These are phyloP conservation scores for Apostichopus leukothele DNA, from an alignment of 53 echinoderm and acorn worm species.

Conservation along the genomic window DNA sequence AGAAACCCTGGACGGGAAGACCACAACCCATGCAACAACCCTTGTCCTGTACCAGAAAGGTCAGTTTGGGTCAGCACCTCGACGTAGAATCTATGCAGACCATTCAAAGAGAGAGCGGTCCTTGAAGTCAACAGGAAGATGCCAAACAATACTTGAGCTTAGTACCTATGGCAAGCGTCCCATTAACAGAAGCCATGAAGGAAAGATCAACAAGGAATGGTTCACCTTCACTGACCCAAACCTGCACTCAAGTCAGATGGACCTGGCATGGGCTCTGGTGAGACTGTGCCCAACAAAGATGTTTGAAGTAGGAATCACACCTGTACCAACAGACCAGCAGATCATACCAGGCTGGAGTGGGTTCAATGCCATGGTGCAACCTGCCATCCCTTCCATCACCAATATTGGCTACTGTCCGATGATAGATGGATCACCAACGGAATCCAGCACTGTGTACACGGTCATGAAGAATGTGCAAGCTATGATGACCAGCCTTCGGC, in stretches of 20 bases:
- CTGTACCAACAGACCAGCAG: not conserved
- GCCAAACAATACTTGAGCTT: conserved; percentile 20
- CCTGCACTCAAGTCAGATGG: conserved; percentile 12
- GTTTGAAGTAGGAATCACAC: conserved; percentile 17
- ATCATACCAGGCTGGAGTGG: conserved; percentile 32
- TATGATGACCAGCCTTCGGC: conserved; percentile 47
- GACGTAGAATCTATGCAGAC: conserved; percentile 8
- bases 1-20: conserved; percentile 52
- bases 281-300: conserved; percentile 36
- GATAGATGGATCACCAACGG: conserved; percentile 46
- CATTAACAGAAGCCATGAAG: not conserved
- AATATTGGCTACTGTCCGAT: conserved; percentile 48
- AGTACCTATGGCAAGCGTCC: conserved; percentile 19
- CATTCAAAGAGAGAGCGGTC: conserved; percentile 36
- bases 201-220: conserved; percentile 45
- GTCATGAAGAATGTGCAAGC: conserved; percentile 48
- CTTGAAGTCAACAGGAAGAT: not conserved
- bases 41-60: not conserved
- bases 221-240: not conserved
- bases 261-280: conserved; percentile 25
- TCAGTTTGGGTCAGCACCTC: conserved; percentile 29
- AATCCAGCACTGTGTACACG: conserved; percentile 43
- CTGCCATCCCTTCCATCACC: conserved; percentile 11
- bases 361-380: conserved; percentile 38
- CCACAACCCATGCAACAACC: conserved; percentile 51